A percentile compares a stretch with the other conserved stretches of the same genome.
Evolutionary conservation across 2,113 vertebrate species (phyloP).

Genomic region (Panurus biarmicus): DNA sequence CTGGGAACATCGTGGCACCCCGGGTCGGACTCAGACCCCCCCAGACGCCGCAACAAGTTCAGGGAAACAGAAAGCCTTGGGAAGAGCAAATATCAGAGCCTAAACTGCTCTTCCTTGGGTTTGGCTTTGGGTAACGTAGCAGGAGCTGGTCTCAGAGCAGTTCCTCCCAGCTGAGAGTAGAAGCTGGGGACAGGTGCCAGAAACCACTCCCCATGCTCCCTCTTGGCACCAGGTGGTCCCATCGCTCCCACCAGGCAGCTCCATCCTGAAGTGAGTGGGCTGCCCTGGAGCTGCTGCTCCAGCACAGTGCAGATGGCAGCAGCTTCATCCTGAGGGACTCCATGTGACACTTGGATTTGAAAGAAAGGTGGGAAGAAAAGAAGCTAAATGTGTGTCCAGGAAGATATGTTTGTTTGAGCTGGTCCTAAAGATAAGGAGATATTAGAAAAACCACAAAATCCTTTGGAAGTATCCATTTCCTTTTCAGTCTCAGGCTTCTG

Average conservation of each 20-base stretch:
- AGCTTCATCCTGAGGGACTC: background rate
- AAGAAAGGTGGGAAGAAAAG: background rate
- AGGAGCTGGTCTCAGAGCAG: background rate
- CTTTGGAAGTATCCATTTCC: background rate
- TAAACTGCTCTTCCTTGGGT: fast-evolving
- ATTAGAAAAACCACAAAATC: background rate
- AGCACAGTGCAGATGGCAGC: background rate
- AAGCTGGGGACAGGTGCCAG: background rate
- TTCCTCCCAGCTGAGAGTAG: background rate
- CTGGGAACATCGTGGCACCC: no score
- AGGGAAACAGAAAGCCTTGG: background rate
- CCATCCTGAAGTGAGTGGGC: fast-evolving
- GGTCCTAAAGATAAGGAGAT: background rate
- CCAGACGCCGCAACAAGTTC: no score
- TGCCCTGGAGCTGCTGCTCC: background rate
- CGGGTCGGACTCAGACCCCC: no score
- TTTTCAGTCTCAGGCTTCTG: background rate
- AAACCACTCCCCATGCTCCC: background rate
- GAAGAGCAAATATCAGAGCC: background rate
- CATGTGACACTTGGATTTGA: background rate
- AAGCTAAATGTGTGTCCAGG: background rate
- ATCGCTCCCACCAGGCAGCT: background rate
- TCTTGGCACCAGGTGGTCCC: background rate
- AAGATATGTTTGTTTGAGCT: background rate
- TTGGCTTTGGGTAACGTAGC: background rate